Conservation (phyloP, 2,888 invertebrate genomes). For the Sarcophaga variegata region DNA sequence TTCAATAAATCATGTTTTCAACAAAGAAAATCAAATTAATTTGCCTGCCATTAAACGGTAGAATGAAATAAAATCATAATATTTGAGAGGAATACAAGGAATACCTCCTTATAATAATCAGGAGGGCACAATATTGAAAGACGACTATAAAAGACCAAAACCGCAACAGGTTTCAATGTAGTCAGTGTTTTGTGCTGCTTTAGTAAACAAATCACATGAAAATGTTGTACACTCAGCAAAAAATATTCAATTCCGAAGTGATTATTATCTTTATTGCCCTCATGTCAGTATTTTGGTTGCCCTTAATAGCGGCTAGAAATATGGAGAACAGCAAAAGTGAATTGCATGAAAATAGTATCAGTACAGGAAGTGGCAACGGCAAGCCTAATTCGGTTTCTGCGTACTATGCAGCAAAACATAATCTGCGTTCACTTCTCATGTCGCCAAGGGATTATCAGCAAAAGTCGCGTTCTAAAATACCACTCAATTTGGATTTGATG, state of each 20-base stretch:
- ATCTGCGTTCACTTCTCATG: conserved; percentile 71
- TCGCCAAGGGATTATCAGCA: conserved; percentile 64
- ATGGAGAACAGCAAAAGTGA: conserved; percentile 56
- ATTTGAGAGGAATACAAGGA: conserved; percentile 48
- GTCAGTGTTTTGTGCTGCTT: conserved; percentile 39
- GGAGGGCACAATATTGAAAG: not conserved
- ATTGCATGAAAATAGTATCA: conserved; percentile 43
- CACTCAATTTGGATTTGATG: conserved; percentile 78
- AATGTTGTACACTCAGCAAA: conserved; percentile 35
- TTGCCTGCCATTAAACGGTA: conserved; percentile 3
- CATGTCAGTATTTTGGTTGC: conserved; percentile 42
- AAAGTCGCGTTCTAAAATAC: conserved; percentile 77
- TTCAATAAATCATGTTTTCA: not conserved
- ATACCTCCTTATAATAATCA: not conserved
- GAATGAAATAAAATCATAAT: conserved; percentile 3
- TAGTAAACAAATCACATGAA: conserved; percentile 22
- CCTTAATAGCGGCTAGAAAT: conserved; percentile 49
- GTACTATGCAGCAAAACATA: conserved; percentile 70
- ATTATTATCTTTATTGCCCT: conserved; percentile 19
- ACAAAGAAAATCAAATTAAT: conserved; percentile 49
- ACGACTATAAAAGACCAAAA: conserved; percentile 58
- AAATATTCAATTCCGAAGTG: conserved; percentile 16
- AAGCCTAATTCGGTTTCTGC: conserved; percentile 31
- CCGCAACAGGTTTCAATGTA: conserved; percentile 42
- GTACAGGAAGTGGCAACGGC: conserved; percentile 13